Percentiles rank a stretch among this genome's conserved stretches.
These are phyloP conservation scores for Drosophila equinoxialis DNA, from an alignment of 1,140 invertebrate genomes.

Conservation along the genomic window DNA sequence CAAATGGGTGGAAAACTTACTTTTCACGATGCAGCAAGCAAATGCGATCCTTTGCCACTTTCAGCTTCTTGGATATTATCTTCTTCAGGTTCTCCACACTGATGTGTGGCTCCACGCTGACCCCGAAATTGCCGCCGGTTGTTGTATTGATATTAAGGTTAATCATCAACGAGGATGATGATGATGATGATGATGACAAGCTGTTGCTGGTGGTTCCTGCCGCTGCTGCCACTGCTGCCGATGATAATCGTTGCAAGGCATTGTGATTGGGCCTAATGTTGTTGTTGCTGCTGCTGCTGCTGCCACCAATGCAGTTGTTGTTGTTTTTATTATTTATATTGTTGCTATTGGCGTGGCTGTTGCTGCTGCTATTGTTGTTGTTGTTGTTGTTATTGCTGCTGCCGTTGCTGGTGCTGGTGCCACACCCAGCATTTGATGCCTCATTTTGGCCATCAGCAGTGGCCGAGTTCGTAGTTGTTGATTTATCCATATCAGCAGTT, in stretches of 20 bases:
- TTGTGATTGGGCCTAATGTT: constrained; percentile 21
- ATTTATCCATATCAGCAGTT: constrained; percentile 62
- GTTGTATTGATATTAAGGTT: constrained; percentile 93
- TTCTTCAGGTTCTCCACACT: constrained; percentile 95
- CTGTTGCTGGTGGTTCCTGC: constrained; percentile 17
- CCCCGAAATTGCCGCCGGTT: constrained; percentile 94
- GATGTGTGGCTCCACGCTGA: constrained; percentile 90
- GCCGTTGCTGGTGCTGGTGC: constrained; percentile 33
- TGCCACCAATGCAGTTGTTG: constrained; percentile 17
- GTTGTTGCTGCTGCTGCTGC: constrained; percentile 29
- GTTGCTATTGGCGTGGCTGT: constrained; percentile 30
- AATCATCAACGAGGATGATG: constrained; percentile 82
- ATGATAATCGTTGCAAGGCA: constrained; percentile 44
- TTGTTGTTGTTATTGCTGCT: constrained; percentile 38
- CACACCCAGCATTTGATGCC: constrained; percentile 41
- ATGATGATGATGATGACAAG: not conserved
- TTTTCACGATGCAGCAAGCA: constrained; percentile 95
- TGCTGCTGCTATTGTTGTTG: constrained; percentile 36
- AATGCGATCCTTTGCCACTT: constrained; percentile 95
- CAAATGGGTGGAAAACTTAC: constrained; percentile 84
- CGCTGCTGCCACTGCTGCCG: constrained; percentile 7
- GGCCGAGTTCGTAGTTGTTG: constrained; percentile 66
- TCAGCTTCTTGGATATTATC: constrained; percentile 94
- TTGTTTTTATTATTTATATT: constrained; percentile 18
- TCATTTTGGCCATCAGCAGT: constrained; percentile 59